A percentile compares a stretch with the other conserved stretches of the same genome.
Evolutionary conservation across 2,888 invertebrate genomes (phyloP).

Genomic region (Stictocephala bisonia): DNA sequence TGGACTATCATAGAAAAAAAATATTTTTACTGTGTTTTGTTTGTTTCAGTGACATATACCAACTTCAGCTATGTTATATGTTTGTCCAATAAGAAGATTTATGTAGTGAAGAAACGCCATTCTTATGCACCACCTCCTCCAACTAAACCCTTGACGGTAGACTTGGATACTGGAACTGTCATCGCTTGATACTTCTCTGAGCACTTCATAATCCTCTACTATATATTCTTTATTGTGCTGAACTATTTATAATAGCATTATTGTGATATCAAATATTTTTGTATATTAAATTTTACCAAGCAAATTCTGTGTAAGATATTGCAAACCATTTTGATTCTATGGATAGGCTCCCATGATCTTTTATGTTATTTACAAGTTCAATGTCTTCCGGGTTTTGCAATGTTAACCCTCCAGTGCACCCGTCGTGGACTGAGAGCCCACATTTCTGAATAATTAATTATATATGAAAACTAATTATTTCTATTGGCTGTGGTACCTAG

Average conservation of each 20-base stretch:
- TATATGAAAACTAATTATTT: too few relatives aligned
- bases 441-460: too few relatives aligned
- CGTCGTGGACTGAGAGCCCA: too few relatives aligned
- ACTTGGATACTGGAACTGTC: neutral
- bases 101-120: conserved; percentile 75
- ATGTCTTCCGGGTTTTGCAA: too few relatives aligned
- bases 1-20: neutral
- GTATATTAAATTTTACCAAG: conserved; percentile 15
- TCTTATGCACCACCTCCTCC: conserved; percentile 25
- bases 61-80: conserved; percentile 89
- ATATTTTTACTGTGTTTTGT: conserved; percentile 28
- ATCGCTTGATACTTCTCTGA: neutral
- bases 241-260: neutral
- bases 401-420: too few relatives aligned
- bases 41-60: conserved; percentile 79
- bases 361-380: too few relatives aligned
- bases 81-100: conserved; percentile 88
- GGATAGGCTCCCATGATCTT: too few relatives aligned
- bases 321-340: too few relatives aligned
- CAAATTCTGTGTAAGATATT: too few relatives aligned
- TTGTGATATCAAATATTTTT: conserved; percentile 19
- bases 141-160: neutral
- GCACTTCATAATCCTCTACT: neutral
- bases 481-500: too few relatives aligned
- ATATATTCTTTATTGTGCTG: neutral